Evolutionary conservation across 1,140 invertebrate species (phyloP).

Genomic region (Cyclina sinensis): DNA sequence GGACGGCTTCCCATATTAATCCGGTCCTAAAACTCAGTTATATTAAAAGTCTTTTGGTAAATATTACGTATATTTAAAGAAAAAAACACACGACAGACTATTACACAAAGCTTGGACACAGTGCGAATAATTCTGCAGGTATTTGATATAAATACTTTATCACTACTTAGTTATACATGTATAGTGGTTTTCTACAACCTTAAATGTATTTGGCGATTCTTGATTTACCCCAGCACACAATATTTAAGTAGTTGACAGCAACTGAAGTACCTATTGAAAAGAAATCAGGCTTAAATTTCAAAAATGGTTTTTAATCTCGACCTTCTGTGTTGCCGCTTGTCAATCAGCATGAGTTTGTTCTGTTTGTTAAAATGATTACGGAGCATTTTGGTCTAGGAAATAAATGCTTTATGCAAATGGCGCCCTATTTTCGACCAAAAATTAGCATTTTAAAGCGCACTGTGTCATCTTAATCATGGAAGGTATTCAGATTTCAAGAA

Average conservation of each 20-base stretch:
- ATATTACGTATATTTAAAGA: too few relatives aligned
- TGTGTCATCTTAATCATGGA: constrained; percentile 9
- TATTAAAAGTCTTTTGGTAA: too few relatives aligned
- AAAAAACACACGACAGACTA: too few relatives aligned
- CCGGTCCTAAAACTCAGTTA: too few relatives aligned
- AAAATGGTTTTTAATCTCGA: constrained; percentile 47
- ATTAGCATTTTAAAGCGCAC: constrained; percentile 56
- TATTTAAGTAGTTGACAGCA: constrained; percentile 24
- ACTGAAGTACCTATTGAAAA: constrained; percentile 46
- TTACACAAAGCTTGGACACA: too few relatives aligned
- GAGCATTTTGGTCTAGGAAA: constrained; percentile 27
- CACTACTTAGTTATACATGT: too few relatives aligned
- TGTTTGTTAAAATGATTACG: constrained; percentile 57
- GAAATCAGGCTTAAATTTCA: constrained; percentile 28
- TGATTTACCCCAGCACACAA: not conserved
- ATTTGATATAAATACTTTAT: too few relatives aligned
- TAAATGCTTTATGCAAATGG: constrained; percentile 62
- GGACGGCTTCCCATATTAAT: too few relatives aligned
- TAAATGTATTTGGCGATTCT: not conserved
- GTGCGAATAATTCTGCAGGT: too few relatives aligned
- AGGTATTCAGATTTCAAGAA: constrained; percentile 33
- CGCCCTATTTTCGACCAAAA: constrained; percentile 21
- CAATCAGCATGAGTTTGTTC: constrained; percentile 12
- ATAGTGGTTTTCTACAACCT: not conserved
- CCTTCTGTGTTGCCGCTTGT: constrained; percentile 8